Conservation (phyloP, 2,888 invertebrate genomes). For the Drosophila meridiana region DNA sequence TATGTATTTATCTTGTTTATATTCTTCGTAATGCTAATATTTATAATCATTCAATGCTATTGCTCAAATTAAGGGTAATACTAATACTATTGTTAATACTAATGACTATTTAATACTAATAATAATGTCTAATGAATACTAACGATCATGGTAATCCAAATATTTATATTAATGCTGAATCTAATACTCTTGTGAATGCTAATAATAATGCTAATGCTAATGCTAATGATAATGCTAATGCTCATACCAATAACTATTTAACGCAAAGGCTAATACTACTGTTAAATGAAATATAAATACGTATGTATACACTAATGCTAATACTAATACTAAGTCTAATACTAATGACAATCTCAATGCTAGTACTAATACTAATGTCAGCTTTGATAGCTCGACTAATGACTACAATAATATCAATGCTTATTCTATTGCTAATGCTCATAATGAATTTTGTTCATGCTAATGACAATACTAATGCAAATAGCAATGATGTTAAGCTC, state of each 20-base stretch:
- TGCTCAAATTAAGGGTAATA: background rate
- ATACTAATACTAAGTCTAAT: background rate
- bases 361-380: background rate
- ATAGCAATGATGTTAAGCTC: background rate
- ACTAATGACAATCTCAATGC: background rate
- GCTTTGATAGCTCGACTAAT: background rate
- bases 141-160: background rate
- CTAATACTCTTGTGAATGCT: background rate
- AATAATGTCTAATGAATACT: background rate
- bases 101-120: background rate
- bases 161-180: background rate
- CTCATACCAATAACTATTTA: background rate
- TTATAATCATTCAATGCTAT: background rate
- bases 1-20: no score
- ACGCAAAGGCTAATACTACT: no score
- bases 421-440: background rate
- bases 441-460: background rate
- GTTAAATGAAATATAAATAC: no score
- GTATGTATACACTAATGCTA: background rate
- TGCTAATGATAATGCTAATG: background rate
- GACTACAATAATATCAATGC: no score
- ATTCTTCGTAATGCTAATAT: background rate
- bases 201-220: background rate
- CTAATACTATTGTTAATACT: background rate
- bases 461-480: background rate